These are phyloP conservation scores for Plemyria rubiginata DNA, from an alignment of 2,888 invertebrate genomes.

Conservation along the genomic window DNA sequence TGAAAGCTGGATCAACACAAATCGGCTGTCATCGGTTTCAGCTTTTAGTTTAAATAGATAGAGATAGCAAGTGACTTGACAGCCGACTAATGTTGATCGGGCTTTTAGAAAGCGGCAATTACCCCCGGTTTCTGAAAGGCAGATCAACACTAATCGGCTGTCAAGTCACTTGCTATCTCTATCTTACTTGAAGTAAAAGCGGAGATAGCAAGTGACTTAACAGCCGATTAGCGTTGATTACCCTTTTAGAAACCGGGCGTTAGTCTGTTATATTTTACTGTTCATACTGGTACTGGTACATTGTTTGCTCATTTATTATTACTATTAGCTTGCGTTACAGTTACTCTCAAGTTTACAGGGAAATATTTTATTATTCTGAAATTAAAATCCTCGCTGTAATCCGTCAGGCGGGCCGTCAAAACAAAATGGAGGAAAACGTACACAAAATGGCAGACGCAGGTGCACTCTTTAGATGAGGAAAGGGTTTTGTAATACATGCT, in stretches of 20 bases:
- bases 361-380: slow-evolving; percentile 75
- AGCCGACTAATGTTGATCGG: too few species aligned
- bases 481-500: slow-evolving; percentile 49
- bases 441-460: slow-evolving; percentile 69
- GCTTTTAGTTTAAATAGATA: too few species aligned
- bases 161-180: too few species aligned
- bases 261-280: background rate
- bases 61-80: too few species aligned
- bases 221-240: too few species aligned
- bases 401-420: slow-evolving; percentile 67
- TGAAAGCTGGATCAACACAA: too few species aligned
- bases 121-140: too few species aligned
- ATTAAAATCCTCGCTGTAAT: slow-evolving; percentile 69
- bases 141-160: too few species aligned
- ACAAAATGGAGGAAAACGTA: slow-evolving; percentile 60
- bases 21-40: too few species aligned
- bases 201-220: too few species aligned
- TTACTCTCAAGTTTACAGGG: slow-evolving; percentile 38
- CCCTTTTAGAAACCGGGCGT: background rate
- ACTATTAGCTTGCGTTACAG: background rate
- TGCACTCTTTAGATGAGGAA: slow-evolving; percentile 58
- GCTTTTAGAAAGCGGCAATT: too few species aligned
- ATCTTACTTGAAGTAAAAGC: too few species aligned
- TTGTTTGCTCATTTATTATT: background rate
- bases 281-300: background rate